Conservation (phyloP, 2,113 vertebrate genomes). For the Crotophaga sulcirostris region DNA sequence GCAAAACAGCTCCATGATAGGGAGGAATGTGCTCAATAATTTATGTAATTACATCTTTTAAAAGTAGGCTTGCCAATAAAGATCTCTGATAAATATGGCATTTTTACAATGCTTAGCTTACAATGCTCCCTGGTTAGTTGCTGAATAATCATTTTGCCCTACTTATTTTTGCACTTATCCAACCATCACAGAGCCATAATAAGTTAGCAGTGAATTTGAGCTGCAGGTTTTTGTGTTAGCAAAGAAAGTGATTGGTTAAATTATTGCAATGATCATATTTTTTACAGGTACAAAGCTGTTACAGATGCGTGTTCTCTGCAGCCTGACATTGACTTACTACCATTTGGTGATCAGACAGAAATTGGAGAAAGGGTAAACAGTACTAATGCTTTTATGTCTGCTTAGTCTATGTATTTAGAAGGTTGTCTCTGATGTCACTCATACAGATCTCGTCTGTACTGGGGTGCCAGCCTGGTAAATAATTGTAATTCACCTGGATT, state of each 20-base stretch:
- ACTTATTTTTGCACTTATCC: neutral
- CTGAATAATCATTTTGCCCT: neutral
- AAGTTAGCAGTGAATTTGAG: neutral
- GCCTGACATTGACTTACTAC: constrained; percentile 96
- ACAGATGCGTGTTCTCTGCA: constrained; percentile 97
- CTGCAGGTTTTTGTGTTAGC: neutral
- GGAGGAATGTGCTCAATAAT: neutral
- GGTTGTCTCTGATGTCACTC: neutral
- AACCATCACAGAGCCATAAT: neutral
- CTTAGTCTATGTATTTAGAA: neutral
- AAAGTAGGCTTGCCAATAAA: neutral
- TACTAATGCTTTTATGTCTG: neutral
- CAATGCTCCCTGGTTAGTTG: neutral
- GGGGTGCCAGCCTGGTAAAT: neutral
- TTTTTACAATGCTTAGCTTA: neutral
- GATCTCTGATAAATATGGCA: neutral
- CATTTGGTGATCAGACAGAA: constrained; percentile 98
- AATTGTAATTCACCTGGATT: neutral
- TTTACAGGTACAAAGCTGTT: constrained; percentile 91
- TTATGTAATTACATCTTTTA: neutral
- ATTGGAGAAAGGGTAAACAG: constrained; percentile 93
- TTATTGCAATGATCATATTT: neutral
- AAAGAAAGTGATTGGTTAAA: neutral
- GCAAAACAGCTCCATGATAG: neutral
- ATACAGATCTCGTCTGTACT: neutral